Evolutionary conservation across 2,113 vertebrate genomes (phyloP).

Genomic region (Macroglossus sobrinus): DNA sequence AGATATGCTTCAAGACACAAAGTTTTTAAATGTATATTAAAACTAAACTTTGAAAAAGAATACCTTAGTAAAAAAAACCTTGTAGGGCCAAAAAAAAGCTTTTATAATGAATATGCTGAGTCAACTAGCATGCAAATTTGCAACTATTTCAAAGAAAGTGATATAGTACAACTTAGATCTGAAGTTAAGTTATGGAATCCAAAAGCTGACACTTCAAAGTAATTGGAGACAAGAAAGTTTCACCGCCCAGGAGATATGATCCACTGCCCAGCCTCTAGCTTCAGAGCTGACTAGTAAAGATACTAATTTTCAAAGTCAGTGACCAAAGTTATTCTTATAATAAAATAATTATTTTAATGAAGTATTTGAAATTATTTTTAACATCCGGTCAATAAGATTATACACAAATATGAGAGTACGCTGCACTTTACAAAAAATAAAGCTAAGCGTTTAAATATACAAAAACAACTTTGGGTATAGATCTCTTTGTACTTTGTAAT

Average conservation of each 20-base stretch:
- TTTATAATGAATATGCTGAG: slow-evolving; percentile 26
- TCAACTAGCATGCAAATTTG: slow-evolving; percentile 12
- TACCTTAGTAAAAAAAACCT: slow-evolving; percentile 32
- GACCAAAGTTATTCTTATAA: slow-evolving; percentile 78
- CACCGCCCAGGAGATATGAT: background rate
- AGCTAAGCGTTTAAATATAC: slow-evolving; percentile 85
- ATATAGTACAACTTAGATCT: background rate
- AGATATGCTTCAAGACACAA: background rate
- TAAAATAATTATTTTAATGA: slow-evolving; percentile 88
- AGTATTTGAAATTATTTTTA: slow-evolving; percentile 85
- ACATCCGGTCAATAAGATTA: slow-evolving; percentile 82
- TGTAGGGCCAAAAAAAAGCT: background rate
- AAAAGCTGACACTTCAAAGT: background rate
- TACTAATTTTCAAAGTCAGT: background rate
- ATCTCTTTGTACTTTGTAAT: slow-evolving; percentile 67
- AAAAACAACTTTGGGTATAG: slow-evolving; percentile 77
- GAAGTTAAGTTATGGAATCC: slow-evolving; percentile 5
- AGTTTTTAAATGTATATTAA: background rate
- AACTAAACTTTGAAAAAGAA: slow-evolving; percentile 29
- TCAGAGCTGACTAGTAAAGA: background rate
- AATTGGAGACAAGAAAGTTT: background rate
- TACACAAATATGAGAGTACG: slow-evolving; percentile 81
- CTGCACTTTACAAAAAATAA: slow-evolving; percentile 87
- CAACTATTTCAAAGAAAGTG: slow-evolving; percentile 8
- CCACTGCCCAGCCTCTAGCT: background rate